Conservation (phyloP, 2,797 vertebrate genomes). For the Iguana delicatissima region DNA sequence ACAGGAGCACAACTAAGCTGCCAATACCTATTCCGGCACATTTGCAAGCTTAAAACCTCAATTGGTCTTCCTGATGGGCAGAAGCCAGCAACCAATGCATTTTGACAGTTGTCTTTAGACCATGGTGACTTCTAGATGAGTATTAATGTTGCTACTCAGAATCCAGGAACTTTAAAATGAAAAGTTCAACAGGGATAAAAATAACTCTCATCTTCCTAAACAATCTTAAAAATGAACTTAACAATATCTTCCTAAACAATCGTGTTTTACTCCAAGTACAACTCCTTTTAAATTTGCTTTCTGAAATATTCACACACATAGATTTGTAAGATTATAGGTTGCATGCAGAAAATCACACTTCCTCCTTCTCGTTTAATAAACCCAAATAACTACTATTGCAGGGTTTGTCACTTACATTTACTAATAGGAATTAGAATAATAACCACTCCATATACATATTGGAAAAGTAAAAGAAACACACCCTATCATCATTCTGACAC, state of each 20-base stretch:
- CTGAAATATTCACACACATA: background rate
- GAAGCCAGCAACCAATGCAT: slow-evolving; percentile 27
- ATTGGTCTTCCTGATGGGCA: rapidly evolving
- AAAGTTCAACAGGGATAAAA: background rate
- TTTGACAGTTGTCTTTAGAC: background rate
- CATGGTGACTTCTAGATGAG: background rate
- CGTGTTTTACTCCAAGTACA: background rate
- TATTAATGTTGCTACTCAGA: rapidly evolving
- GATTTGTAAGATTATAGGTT: background rate
- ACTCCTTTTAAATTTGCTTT: slow-evolving; percentile 5
- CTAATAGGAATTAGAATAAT: background rate
- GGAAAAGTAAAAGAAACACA: background rate
- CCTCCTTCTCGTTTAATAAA: slow-evolving; percentile 10
- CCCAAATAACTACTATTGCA: background rate
- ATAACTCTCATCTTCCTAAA: background rate
- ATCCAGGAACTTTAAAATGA: background rate
- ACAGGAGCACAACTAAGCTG: slow-evolving; percentile 48
- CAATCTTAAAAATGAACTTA: background rate
- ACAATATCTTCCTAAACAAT: background rate
- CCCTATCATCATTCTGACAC: background rate
- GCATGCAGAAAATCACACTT: background rate
- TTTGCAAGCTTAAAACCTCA: background rate
- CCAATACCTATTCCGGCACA: slow-evolving; percentile 21
- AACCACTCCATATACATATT: background rate
- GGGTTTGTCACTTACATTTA: background rate